phyloP scores from a whole-genome alignment of 2,888 invertebrate genomes.

The Lobophora halterata region DNA sequence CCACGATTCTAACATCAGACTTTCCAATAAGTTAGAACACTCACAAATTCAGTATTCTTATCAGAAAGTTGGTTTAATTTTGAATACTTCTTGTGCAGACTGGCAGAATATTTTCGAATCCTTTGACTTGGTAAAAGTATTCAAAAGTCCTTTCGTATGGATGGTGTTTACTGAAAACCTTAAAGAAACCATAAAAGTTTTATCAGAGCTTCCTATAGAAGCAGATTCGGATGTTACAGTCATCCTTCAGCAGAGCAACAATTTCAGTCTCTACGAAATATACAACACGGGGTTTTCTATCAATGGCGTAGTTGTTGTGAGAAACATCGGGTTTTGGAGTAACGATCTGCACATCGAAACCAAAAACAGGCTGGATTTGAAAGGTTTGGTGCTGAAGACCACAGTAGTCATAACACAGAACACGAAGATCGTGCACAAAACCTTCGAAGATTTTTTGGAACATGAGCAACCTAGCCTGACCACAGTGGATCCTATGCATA shows the following conservation, averaged over 20 bases:
- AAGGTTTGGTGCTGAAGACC: conserved; percentile 76
- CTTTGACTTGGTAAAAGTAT: conserved; percentile 26
- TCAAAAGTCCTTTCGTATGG: conserved; percentile 58
- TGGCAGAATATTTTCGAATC: conserved; percentile 45
- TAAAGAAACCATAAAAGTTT: conserved; percentile 35
- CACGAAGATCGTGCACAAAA: conserved; percentile 56
- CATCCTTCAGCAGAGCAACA: conserved; percentile 35
- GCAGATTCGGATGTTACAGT: conserved; percentile 71
- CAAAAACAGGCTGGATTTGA: conserved; percentile 72
- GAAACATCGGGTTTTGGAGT: conserved; percentile 73
- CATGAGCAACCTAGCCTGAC: conserved; percentile 69
- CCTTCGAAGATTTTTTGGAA: conserved; percentile 70
- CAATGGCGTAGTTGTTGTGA: conserved; percentile 71
- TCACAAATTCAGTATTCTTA: too few species aligned
- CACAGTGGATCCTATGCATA: conserved; percentile 82
- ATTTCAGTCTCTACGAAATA: conserved; percentile 62
- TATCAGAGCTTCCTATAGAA: conserved; percentile 60
- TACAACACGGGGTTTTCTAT: conserved; percentile 80
- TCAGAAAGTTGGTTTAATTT: conserved; percentile 48
- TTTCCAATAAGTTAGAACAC: too few species aligned
- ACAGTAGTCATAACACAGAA: conserved; percentile 65
- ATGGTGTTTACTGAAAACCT: conserved; percentile 52
- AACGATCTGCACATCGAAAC: conserved; percentile 49
- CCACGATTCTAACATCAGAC: conserved; percentile 36
- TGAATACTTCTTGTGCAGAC: conserved; percentile 50